These are phyloP conservation scores for Caerostris extrusa DNA, from an alignment of 1,140 invertebrate genomes.

Conservation along the genomic window DNA sequence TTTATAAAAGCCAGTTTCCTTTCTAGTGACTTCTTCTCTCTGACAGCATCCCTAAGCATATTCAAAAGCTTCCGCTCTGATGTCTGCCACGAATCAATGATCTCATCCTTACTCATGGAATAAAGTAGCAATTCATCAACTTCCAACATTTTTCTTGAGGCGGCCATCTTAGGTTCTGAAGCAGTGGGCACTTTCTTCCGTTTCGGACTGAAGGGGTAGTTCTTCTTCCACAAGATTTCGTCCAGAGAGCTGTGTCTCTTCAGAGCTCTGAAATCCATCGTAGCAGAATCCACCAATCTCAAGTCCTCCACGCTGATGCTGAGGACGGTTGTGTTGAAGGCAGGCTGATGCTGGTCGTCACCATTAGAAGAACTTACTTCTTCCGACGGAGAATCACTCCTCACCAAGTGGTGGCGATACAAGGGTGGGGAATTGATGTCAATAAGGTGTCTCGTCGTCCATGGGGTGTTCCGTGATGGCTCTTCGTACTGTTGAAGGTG, in stretches of 20 bases:
- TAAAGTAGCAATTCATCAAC: constrained; percentile 77
- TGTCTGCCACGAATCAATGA: constrained; percentile 87
- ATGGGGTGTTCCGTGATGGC: background rate
- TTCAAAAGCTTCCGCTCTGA: constrained; percentile 87
- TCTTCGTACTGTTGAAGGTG: constrained; percentile 55
- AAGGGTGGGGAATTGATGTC: background rate
- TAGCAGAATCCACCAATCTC: constrained; percentile 32
- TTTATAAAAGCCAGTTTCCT: constrained; percentile 80
- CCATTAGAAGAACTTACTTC: background rate
- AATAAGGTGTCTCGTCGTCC: background rate
- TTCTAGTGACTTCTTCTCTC: constrained; percentile 84
- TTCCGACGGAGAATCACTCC: background rate
- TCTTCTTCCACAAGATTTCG: constrained; percentile 57
- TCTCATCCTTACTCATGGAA: constrained; percentile 86
- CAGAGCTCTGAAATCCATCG: background rate
- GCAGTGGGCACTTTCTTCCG: constrained; percentile 36
- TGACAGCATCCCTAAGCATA: constrained; percentile 85
- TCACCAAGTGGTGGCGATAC: background rate
- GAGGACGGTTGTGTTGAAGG: constrained; percentile 66
- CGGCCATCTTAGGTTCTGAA: constrained; percentile 62
- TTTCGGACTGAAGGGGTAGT: background rate
- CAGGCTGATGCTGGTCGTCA: constrained; percentile 33
- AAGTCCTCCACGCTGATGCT: constrained; percentile 73
- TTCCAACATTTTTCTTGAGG: background rate
- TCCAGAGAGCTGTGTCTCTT: constrained; percentile 54